Base-by-base conservation (phyloP, 2,113 vertebrate species). In the Gasterosteus nipponicus region DNA sequence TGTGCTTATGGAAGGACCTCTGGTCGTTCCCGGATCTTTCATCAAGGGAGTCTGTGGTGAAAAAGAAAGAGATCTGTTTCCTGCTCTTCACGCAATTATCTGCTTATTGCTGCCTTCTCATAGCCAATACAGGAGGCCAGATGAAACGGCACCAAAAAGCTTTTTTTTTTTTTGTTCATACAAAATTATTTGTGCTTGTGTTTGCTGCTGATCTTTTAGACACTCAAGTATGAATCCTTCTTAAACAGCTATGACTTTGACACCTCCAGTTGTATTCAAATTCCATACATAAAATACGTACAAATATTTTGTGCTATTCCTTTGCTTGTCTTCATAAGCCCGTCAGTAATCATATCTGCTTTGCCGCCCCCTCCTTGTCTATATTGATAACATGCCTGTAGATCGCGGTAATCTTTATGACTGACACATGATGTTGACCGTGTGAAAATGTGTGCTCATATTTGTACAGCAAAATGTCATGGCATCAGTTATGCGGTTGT, bases 211-310 rank as follows among this genome's bases (percentile, higher is more conserved):
- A 68, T 64, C 9, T 38, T 7, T 39, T 39, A 44, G 63, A 22
- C 49, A 51, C 10, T 10, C 47, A 3, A 42, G 53, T 33, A 33
- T 33, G 33, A 26, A 53, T 29, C 49, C 19, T 19, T 35, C 29
- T 61, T 68, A 14, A 18, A 71, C 10, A 59, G 46, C 59, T 69
- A 42, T 35, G 49, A 62, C 62, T 26, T 78, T 18, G 16, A 46
- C 67, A 67, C 46, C 35, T 29, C 10, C 16, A 19, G 9, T 56
- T 74, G 0, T 51, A 26, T 67, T 74, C 49, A 19, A 58, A 31
- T 18, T 71, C 6, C 54, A 22, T 83, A 70, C 73, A 29, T 71
- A 14, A 19, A 39, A 22, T 83, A 70, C 70, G n/a, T 71, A 14
- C 15, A 39, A 16, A 64, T 31, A 38, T 63, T 39, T 68, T 5